Evolutionary conservation across 2,113 vertebrate genomes (phyloP), one percentile per base, ranked within the genome.

Genomic region (Oreochromis aureus): DNA sequence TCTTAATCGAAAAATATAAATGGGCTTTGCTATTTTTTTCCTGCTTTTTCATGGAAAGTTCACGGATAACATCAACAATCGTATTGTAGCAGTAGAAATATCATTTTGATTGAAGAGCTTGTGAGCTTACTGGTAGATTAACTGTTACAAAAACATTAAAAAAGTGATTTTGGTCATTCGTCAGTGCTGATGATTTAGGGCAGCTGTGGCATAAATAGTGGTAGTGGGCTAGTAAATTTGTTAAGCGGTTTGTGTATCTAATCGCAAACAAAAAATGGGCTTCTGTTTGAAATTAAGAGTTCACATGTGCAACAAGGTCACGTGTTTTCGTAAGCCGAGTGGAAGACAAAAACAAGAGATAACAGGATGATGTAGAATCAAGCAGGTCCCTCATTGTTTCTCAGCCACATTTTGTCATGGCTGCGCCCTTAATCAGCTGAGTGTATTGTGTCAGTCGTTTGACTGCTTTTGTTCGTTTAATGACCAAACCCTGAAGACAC

Each of bases 381-480:
- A 73, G 32, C 13, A 59, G 82, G 18, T 85, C 44, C 19, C 9
- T 59, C 71, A 78, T 88, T 89, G 80, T 86, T 90, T 84, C 66
- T 41, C 51, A 22, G 46, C 63, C 48, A 81, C 56, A 69, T 89
- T 90, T 80, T 81, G 56, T 83, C 24, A 69, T 81, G 88, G 71
- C 84, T 78, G 54, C 61, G 2, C 24, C n/a, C 18, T 81, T 91
- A 92, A 94, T 93, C 86, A 91, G 81, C 63, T 34, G 32, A 81
- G 86, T 80, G 39, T 73, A 80, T 90, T 91, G 80, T 93, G 94
- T 88, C 90, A 90, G 79, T 69, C 27, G 1, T 89, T 91, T 87
- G 82, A 83, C 89, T 87, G 93, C 85, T 44, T 91, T 90, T 90
- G 87, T 92, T 94, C 85, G 16, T 87, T 91, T 94, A 92, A 95